Evolutionary conservation across 2,888 invertebrate species (phyloP), one percentile per base, ranked within the genome.

Genomic region (Heliconius hortense): DNA sequence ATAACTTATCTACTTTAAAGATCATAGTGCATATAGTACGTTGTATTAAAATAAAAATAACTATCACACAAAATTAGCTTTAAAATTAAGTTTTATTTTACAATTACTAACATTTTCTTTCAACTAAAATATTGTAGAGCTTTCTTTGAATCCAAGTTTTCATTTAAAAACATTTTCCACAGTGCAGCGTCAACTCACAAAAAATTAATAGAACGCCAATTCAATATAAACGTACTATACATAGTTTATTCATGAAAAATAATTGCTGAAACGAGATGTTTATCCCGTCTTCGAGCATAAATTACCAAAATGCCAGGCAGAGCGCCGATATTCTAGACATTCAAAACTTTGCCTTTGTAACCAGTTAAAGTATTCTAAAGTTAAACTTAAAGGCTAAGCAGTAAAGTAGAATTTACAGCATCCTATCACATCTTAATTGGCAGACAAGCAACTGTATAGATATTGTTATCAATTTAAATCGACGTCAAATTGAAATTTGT

Each of bases 291-390:
- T 77, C 81, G 80, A 79, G 80, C 81, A 81, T 83, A 85, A 82
- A 86, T 86, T 83, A 81, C 85, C 85, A 82, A 87, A 88, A 88
- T 87, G 85, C 87, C 85, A 82, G 83, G 83, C 84, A 83, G 82
- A 82, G 82, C 81, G 81, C 84, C 83, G 81, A 85, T 88, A 86
- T 87, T 83, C 78, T 79, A 82, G 84, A 83, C 83, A 84, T 84
- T 80, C 80, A 80, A 82, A 80, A 80, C 82, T 83, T 82, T 48
- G 74, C 72, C 77, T 78, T 73, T 77, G 74, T 75, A 81, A 75
- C 79, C 74, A 78, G 77, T 74, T 78, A 76, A 43, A 68, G 71
- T 81, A 81, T 76, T 67, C 31, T 79, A 73, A 88, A 83, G 83
- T 82, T 85, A 75, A 84, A 83, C 86, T 83, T 80, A 85, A 85